Percentiles rank a stretch among this genome's conserved stretches.
Conservation (phyloP, 2,113 vertebrate genomes). For the Gadus chalcogrammus region DNA sequence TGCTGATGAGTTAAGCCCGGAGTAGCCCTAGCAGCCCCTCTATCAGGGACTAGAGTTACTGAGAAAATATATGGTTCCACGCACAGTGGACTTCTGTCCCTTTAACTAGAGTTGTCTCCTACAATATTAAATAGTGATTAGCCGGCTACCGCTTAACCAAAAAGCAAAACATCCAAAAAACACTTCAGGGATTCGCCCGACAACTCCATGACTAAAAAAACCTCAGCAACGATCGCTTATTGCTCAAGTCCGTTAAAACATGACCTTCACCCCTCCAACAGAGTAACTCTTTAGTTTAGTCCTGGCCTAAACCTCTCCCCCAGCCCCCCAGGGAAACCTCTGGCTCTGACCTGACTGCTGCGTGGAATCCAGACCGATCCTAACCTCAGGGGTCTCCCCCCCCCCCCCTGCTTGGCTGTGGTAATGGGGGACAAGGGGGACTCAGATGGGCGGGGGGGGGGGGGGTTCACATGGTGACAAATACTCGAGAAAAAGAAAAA, state of each 20-base stretch:
- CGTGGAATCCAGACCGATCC: too few species aligned
- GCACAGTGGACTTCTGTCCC: conserved; percentile 63
- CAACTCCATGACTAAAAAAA: conserved; percentile 55
- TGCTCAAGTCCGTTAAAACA: conserved; percentile 60
- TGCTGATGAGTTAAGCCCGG: conserved; percentile 62
- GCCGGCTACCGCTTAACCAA: conserved; percentile 60
- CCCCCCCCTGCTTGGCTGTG: too few species aligned
- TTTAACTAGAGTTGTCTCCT: conserved; percentile 67
- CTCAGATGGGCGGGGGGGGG: too few species aligned
- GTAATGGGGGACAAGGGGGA: too few species aligned
- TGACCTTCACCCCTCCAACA: too few species aligned
- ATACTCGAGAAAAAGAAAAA: not conserved
- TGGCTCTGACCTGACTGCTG: too few species aligned
- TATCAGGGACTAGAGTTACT: conserved; percentile 56
- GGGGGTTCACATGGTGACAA: too few species aligned
- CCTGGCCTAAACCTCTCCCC: too few species aligned
- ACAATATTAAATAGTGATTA: conserved; percentile 78
- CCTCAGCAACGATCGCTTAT: conserved; percentile 63
- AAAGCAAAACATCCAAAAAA: conserved; percentile 54
- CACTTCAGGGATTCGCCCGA: conserved; percentile 52
- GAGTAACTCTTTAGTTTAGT: too few species aligned
- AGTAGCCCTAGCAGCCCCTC: conserved; percentile 65
- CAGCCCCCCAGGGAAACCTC: too few species aligned
- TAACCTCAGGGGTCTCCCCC: too few species aligned
- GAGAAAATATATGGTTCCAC: conserved; percentile 70